Base-by-base conservation (phyloP, 2,113 vertebrate genomes). In the Pachypanchax playfairii region DNA sequence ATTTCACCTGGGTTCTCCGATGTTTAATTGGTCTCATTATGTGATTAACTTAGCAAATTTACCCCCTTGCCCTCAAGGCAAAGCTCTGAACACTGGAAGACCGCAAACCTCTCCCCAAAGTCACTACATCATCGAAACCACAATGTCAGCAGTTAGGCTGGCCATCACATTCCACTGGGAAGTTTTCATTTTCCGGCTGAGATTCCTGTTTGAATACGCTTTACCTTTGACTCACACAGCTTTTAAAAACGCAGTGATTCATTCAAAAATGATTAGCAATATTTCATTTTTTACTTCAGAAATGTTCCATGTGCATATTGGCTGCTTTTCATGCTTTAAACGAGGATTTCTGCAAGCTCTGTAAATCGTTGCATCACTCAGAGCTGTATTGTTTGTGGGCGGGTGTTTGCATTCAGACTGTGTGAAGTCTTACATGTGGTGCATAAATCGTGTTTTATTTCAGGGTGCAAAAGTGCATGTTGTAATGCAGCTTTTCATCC, bases 21-120 rank as follows among this genome's bases (percentile, higher is more conserved):
- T 90, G 88, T 85, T 91, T 91, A 91, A 92, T 91, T 91, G 87
- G 86, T 87, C 89, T 91, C 88, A 91, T 92, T 92, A 91, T 91
- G 86, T 90, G 89, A 92, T 91, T 92, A 92, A 91, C 89, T 91
- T 85, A 75, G 85, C 90, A 91, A 90, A 90, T 90, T 61, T 91
- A 90, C 82, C 84, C 82, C 74, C 87, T 88, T 83, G 82, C 80
- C 90, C 89, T 88, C 77, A 85, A 88, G 89, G 87, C 87, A 80
- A 59, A 62, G 73, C 73, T 82, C 84, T 78, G 80, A 88, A 73
- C 75, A 52, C 59, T 78, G 77, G 79, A 82, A 67, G 81, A 88
- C 86, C 76, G 60, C 66, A 77, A 77, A 68, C 82, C 86, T n/a
- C 39, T 8, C 43, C 70, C 75, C 77, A 82, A 84, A 91, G 87